Evolutionary conservation across 2,888 invertebrate genomes (phyloP).

Genomic region (Amiota mariae): DNA sequence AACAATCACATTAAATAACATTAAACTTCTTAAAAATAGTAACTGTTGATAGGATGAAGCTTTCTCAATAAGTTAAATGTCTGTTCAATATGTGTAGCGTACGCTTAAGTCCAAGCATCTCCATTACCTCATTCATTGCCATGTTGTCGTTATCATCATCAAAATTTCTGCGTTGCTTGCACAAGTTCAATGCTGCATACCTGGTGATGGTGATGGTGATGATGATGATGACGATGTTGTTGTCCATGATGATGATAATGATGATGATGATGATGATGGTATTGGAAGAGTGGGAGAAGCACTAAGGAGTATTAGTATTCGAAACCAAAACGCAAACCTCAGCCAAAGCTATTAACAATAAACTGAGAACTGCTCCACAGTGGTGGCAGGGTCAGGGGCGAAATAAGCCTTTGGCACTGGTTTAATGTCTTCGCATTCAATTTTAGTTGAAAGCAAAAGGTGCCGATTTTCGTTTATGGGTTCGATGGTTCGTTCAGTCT

Average conservation of each 20-base stretch:
- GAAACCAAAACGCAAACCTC: too few species aligned
- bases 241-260: neutral
- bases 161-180: slow-evolving; percentile 9
- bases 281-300: neutral
- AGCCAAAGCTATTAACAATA: too few species aligned
- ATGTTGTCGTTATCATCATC: too few species aligned
- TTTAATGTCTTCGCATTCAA: neutral
- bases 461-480: slow-evolving; percentile 17
- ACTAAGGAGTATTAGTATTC: too few species aligned
- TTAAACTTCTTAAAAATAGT: too few species aligned
- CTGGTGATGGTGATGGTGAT: too few species aligned
- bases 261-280: neutral
- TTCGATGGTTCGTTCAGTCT: too few species aligned
- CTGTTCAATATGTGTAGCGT: neutral
- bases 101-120: neutral
- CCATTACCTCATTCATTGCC: too few species aligned
- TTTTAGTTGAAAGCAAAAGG: slow-evolving; percentile 3
- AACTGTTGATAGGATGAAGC: too few species aligned
- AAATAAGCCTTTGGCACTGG: slow-evolving; percentile 13
- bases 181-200: neutral
- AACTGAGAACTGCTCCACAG: neutral
- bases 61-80: too few species aligned
- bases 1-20: too few species aligned
- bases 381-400: neutral
- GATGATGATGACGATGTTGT: too few species aligned